Conservation (phyloP, 2,888 invertebrate species). For the Eledona agricola region DNA sequence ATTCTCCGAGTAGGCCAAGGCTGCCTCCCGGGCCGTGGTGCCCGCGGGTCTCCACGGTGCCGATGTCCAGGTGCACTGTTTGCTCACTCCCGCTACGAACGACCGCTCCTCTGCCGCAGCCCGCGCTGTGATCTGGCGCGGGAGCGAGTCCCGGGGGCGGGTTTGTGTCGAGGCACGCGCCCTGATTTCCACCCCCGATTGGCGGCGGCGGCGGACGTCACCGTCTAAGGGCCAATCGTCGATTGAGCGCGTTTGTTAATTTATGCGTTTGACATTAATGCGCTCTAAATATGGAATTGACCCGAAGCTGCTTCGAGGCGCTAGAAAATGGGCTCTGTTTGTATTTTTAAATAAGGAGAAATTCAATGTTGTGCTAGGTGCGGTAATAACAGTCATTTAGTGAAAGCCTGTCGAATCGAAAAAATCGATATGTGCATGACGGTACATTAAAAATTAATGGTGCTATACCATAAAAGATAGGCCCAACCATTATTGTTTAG, state of each 20-base stretch:
- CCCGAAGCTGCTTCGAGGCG: slow-evolving; percentile 21
- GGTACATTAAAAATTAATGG: too few relatives aligned
- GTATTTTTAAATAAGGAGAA: slow-evolving; percentile 1
- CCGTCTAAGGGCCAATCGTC: slow-evolving; percentile 34
- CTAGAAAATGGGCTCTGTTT: slow-evolving; percentile 2
- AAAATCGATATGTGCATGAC: neutral
- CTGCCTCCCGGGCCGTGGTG: slow-evolving; percentile 60
- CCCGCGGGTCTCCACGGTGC: slow-evolving; percentile 61
- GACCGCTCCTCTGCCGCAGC: slow-evolving; percentile 54
- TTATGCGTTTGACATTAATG: slow-evolving; percentile 31
- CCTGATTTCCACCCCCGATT: slow-evolving; percentile 45
- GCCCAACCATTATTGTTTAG: too few relatives aligned
- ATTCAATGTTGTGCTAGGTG: neutral
- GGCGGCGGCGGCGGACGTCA: slow-evolving; percentile 40
- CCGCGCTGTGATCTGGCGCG: slow-evolving; percentile 61
- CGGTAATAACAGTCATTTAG: slow-evolving; percentile 3
- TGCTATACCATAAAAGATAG: too few relatives aligned
- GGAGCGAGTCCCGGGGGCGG: slow-evolving; percentile 45
- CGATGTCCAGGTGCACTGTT: slow-evolving; percentile 59
- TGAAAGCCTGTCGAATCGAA: slow-evolving; percentile 3
- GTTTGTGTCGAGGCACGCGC: slow-evolving; percentile 42
- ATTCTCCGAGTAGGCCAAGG: slow-evolving; percentile 73
- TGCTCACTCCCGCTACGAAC: slow-evolving; percentile 47
- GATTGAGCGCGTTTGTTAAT: slow-evolving; percentile 25
- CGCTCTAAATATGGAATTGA: slow-evolving; percentile 32